Percentiles rank a stretch among this genome's conserved stretches.
phyloP scores from a whole-genome alignment of 2,888 invertebrate genomes.

The Pristionchus fissidentatus region DNA sequence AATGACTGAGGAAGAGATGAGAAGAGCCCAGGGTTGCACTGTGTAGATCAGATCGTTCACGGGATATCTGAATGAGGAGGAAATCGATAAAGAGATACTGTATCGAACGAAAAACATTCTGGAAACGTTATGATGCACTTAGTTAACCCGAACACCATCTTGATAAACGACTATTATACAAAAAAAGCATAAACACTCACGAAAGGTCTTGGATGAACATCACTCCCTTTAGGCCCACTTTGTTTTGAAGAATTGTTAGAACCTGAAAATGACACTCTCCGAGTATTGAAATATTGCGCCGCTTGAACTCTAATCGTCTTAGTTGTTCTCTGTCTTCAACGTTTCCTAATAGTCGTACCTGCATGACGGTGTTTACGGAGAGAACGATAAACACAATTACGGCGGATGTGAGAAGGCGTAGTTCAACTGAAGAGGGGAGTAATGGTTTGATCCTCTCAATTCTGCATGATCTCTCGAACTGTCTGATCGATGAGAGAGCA shows the following conservation, averaged over 20 bases:
- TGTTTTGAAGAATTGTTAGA: constrained; percentile 29
- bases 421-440: constrained; percentile 30
- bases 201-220: constrained; percentile 42
- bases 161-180: not conserved
- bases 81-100: not conserved
- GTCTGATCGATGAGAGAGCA: too few relatives aligned
- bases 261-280: constrained; percentile 26
- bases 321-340: not conserved
- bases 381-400: constrained; percentile 45
- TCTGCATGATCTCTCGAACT: not conserved
- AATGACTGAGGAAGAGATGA: constrained; percentile 45
- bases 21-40: constrained; percentile 26
- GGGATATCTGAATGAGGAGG: constrained; percentile 24
- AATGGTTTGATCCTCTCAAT: not conserved
- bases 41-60: constrained; percentile 41
- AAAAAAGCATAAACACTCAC: not conserved
- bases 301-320: too few relatives aligned
- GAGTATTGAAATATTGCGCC: too few relatives aligned
- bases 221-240: not conserved
- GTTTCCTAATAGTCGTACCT: not conserved
- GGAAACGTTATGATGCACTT: not conserved
- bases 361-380: constrained; percentile 45
- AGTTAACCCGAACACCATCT: too few relatives aligned
- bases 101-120: not conserved
- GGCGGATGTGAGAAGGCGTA: constrained; percentile 35